These are phyloP conservation scores for Chionoecetes opilio DNA, from an alignment of 1,140 invertebrate genomes.

Conservation along the genomic window DNA sequence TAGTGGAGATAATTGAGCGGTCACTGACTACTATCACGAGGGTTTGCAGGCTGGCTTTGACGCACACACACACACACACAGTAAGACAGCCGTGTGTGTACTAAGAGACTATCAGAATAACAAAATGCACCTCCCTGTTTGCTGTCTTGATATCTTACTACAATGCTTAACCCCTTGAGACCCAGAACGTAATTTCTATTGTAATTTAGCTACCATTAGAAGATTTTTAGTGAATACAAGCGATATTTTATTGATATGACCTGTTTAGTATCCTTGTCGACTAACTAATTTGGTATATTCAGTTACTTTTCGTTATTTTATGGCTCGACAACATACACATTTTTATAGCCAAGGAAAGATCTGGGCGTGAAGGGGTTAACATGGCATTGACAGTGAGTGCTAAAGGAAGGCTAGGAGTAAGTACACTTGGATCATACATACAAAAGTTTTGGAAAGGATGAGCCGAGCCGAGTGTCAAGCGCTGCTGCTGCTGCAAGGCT, in stretches of 20 bases:
- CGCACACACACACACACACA: neutral
- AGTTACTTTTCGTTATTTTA: no score
- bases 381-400: neutral
- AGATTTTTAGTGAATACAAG: no score
- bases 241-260: no score
- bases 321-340: no score
- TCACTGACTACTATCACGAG: neutral
- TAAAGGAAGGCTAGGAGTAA: conserved; percentile 9
- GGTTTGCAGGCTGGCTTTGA: neutral
- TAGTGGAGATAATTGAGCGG: neutral
- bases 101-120: neutral
- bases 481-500: neutral
- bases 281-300: no score
- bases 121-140: neutral
- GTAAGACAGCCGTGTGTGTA: neutral
- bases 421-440: conserved; percentile 10
- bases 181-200: no score
- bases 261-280: no score
- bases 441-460: neutral
- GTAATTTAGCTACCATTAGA: no score
- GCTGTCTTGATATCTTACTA: neutral
- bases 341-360: no score
- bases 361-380: no score
- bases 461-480: neutral
- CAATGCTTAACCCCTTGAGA: no score